Evolutionary conservation across 2,797 vertebrate genomes (phyloP).

Genomic region (Semotilus atromaculatus): DNA sequence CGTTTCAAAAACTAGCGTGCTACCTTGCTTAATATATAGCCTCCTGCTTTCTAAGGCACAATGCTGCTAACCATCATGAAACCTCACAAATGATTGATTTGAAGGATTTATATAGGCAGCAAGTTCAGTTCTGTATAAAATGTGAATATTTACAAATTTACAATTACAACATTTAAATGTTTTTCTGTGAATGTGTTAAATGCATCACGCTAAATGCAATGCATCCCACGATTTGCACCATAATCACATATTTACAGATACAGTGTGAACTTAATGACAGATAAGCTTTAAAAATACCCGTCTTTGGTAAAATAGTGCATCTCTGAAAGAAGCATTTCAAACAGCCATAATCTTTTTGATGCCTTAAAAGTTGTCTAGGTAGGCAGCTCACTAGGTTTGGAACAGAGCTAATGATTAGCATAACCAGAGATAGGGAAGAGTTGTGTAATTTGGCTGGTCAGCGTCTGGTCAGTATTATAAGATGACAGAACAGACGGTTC

Average conservation of each 20-base stretch:
- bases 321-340: background rate
- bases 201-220: background rate
- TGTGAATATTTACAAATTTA: background rate
- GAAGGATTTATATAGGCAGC: background rate
- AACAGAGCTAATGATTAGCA: conserved; percentile 6
- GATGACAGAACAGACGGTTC: background rate
- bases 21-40: background rate
- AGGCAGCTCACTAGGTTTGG: background rate
- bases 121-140: background rate
- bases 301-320: background rate
- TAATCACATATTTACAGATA: background rate
- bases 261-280: background rate
- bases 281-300: background rate
- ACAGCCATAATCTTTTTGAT: background rate
- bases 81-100: background rate
- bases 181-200: background rate
- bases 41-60: background rate
- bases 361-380: background rate
- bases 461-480: background rate
- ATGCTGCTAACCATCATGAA: background rate
- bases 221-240: background rate
- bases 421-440: background rate
- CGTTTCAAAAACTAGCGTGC: background rate
- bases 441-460: background rate
- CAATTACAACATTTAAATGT: background rate